A percentile compares a stretch with the other conserved stretches of the same genome.
These are phyloP conservation scores for Oxygymnocypris stewartii DNA, from an alignment of 2,113 vertebrate species.

Conservation along the genomic window DNA sequence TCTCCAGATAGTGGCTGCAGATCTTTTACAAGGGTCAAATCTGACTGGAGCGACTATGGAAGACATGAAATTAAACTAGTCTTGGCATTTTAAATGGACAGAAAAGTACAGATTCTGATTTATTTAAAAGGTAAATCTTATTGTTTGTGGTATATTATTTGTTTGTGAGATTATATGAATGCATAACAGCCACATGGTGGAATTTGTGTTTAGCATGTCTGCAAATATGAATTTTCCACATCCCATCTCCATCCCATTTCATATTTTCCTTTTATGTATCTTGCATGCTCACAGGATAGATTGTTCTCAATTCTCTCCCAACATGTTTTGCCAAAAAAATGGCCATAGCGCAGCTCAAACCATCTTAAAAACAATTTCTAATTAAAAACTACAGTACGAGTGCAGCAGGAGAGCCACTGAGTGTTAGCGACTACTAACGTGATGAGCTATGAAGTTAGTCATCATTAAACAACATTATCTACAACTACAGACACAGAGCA, in stretches of 20 bases:
- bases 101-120: not conserved
- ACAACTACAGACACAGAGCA: constrained; percentile 52
- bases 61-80: constrained; percentile 36
- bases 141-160: not conserved
- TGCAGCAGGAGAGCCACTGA: constrained; percentile 6
- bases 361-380: constrained; percentile 54
- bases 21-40: not conserved
- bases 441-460: constrained; percentile 68
- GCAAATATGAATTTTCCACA: not conserved
- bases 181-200: not conserved
- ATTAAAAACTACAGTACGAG: constrained; percentile 31
- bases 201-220: not conserved
- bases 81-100: constrained; percentile 15
- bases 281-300: constrained; percentile 55
- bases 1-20: not conserved
- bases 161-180: not conserved
- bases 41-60: constrained; percentile 19
- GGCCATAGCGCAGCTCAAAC: not conserved
- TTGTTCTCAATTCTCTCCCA: constrained; percentile 63
- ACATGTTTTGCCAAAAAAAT: constrained; percentile 1
- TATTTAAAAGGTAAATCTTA: not conserved
- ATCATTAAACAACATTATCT: constrained; percentile 62
- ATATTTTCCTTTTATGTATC: constrained; percentile 52
- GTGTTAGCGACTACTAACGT: constrained; percentile 33
- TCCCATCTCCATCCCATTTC: constrained; percentile 45